Evolutionary conservation across 1,140 invertebrate genomes (phyloP).

Genomic region (Diuraphis noxia): DNA sequence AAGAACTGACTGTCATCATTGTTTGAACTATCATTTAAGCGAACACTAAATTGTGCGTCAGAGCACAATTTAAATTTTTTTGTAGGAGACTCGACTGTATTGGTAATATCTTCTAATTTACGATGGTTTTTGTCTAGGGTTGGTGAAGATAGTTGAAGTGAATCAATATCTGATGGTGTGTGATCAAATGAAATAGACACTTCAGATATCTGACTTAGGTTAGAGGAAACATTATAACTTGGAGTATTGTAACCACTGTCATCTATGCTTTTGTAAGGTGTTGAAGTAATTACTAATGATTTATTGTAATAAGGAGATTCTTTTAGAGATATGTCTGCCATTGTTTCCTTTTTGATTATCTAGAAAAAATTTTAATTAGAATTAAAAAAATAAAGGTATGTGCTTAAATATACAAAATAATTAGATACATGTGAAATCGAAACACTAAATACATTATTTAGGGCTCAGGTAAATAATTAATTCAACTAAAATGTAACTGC

Average conservation of each 20-base stretch:
- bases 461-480: no score
- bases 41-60: not conserved
- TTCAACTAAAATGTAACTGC: not conserved
- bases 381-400: not conserved
- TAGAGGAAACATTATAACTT: constrained; percentile 17
- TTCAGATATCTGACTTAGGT: constrained; percentile 29
- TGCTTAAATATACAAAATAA: not conserved
- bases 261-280: constrained; percentile 52
- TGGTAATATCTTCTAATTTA: constrained; percentile 27
- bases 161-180: not conserved
- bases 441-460: not conserved
- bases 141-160: constrained; percentile 1
- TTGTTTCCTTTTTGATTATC: constrained; percentile 17
- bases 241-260: constrained; percentile 55
- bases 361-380: constrained; percentile 6
- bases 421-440: not conserved
- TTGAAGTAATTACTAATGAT: constrained; percentile 39
- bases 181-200: constrained; percentile 24
- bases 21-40: not conserved
- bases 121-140: not conserved
- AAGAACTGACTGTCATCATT: not conserved
- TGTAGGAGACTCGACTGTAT: not conserved
- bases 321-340: constrained; percentile 34
- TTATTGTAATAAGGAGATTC: constrained; percentile 20
- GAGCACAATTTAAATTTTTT: constrained; percentile 36